Percentiles rank a stretch among this genome's conserved stretches.
Conservation (phyloP, 1,140 invertebrate genomes). For the Manduca sexta region DNA sequence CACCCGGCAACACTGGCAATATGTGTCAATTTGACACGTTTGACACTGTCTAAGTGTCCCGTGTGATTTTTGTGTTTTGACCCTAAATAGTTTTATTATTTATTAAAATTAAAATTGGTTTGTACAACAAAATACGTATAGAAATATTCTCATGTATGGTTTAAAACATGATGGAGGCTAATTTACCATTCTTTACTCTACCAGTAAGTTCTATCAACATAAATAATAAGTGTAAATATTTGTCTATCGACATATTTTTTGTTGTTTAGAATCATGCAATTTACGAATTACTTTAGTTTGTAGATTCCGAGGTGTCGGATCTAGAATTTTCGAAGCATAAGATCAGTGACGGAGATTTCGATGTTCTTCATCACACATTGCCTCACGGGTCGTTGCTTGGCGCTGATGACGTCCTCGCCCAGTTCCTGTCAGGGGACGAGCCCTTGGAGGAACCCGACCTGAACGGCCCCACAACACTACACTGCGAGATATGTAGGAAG, state of each 20-base stretch:
- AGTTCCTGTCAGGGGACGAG: conserved; percentile 51
- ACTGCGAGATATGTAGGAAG: conserved; percentile 62
- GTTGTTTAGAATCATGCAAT: too few species aligned
- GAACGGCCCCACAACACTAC: conserved; percentile 56
- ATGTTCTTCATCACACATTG: conserved; percentile 34
- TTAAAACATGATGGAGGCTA: conserved; percentile 54
- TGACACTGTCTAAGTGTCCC: too few species aligned
- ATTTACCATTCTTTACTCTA: conserved; percentile 50
- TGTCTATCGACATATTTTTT: too few species aligned
- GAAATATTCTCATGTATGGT: too few species aligned
- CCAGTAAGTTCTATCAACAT: conserved; percentile 31
- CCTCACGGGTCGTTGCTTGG: conserved; percentile 34
- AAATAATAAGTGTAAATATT: too few species aligned
- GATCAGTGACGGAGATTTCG: conserved; percentile 30
- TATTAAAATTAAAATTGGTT: too few species aligned
- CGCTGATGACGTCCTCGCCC: conserved; percentile 51
- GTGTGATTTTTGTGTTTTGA: too few species aligned
- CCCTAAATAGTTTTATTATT: too few species aligned
- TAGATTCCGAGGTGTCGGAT: conserved; percentile 41
- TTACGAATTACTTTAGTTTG: too few species aligned
- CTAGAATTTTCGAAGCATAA: conserved; percentile 31
- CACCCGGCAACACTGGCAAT: too few species aligned
- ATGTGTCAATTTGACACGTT: too few species aligned
- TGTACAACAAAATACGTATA: too few species aligned
- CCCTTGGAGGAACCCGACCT: conserved; percentile 57